These are phyloP conservation scores for Drosophila mettleri DNA, from an alignment of 2,888 invertebrate genomes.

Conservation along the genomic window DNA sequence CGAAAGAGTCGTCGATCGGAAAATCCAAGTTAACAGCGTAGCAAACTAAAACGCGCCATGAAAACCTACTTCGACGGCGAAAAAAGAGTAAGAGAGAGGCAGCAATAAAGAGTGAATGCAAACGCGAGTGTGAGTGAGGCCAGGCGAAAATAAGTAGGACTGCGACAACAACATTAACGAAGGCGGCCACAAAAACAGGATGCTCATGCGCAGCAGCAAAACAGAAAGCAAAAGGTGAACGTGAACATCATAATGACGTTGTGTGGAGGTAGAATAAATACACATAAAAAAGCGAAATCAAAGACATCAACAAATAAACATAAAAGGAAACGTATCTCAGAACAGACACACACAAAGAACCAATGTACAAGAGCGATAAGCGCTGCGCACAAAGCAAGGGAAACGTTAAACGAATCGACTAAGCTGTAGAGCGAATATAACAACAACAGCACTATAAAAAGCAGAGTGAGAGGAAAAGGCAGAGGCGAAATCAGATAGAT, in stretches of 20 bases:
- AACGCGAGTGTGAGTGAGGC: slow-evolving; percentile 3
- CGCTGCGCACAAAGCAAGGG: slow-evolving; percentile 40
- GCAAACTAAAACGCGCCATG: slow-evolving; percentile 45
- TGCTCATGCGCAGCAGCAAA: slow-evolving; percentile 70
- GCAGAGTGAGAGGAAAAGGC: neutral
- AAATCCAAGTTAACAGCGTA: slow-evolving; percentile 40
- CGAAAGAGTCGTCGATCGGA: slow-evolving; percentile 56
- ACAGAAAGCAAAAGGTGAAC: slow-evolving; percentile 63
- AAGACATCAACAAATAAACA: slow-evolving; percentile 76
- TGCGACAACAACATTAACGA: slow-evolving; percentile 37
- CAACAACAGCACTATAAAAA: slow-evolving; percentile 17
- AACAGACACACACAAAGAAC: slow-evolving; percentile 49
- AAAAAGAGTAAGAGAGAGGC: slow-evolving; percentile 6
- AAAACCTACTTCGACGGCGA: slow-evolving; percentile 55
- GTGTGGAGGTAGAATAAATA: slow-evolving; percentile 47
- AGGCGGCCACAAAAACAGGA: slow-evolving; percentile 66
- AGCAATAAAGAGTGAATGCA: slow-evolving; percentile 12
- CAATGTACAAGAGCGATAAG: slow-evolving; percentile 49
- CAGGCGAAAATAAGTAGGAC: slow-evolving; percentile 59
- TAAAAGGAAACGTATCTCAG: slow-evolving; percentile 70
- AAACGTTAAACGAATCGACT: slow-evolving; percentile 31
- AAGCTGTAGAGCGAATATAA: slow-evolving; percentile 12
- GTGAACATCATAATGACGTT: slow-evolving; percentile 67
- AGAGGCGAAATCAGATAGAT: neutral
- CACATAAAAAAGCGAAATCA: slow-evolving; percentile 69